phyloP scores from a whole-genome alignment of 2,888 invertebrate genomes.

The Tetheella fluctuosa region DNA sequence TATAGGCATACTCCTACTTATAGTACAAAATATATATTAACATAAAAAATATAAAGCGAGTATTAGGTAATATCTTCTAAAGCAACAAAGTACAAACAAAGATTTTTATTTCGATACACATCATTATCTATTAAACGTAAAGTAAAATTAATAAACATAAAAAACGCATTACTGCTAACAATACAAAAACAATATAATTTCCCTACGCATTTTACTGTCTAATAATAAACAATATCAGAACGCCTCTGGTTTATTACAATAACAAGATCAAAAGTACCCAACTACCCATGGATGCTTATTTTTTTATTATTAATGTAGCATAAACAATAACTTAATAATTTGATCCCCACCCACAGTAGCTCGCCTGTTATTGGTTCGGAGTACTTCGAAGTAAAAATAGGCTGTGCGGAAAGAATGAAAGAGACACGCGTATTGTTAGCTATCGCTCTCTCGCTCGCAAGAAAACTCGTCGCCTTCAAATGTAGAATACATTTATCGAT shows the following conservation, averaged over 20 bases:
- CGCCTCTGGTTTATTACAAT: slow-evolving; percentile 63
- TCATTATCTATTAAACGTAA: background rate
- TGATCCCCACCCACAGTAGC: slow-evolving; percentile 76
- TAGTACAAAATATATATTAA: background rate
- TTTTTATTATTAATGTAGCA: slow-evolving; percentile 80
- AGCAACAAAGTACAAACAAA: background rate
- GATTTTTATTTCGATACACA: too few relatives aligned
- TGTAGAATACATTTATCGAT: slow-evolving; percentile 82
- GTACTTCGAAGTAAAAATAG: slow-evolving; percentile 64
- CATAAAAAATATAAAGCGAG: too few relatives aligned
- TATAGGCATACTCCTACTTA: background rate
- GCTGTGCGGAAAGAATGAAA: slow-evolving; percentile 70
- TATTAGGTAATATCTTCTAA: background rate
- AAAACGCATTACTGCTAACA: slow-evolving; percentile 67
- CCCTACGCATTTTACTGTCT: slow-evolving; percentile 65
- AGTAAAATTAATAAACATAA: slow-evolving; percentile 57
- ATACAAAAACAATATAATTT: slow-evolving; percentile 64
- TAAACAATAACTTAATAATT: slow-evolving; percentile 83
- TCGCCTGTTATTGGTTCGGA: slow-evolving; percentile 71
- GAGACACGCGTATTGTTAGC: slow-evolving; percentile 58
- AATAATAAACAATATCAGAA: slow-evolving; percentile 61
- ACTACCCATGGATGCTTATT: slow-evolving; percentile 62
- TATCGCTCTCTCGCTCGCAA: slow-evolving; percentile 52
- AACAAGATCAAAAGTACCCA: slow-evolving; percentile 57
- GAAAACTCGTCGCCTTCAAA: slow-evolving; percentile 79